phyloP scores from a whole-genome alignment of 2,113 vertebrate species.

The Chamaea fasciata region DNA sequence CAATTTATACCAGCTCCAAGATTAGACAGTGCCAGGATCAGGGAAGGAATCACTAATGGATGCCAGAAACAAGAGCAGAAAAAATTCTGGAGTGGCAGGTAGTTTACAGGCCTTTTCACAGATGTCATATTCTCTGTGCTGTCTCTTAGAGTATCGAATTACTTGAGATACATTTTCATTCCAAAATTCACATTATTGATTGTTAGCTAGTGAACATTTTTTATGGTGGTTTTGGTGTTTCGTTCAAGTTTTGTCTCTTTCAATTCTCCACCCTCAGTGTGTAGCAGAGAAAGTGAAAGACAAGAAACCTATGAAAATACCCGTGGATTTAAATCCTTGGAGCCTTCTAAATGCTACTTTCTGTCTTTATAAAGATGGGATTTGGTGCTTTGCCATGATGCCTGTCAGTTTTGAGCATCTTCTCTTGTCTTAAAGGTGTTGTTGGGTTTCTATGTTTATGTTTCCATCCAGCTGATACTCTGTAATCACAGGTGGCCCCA shows the following conservation, averaged over 20 bases:
- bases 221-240: not conserved
- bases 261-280: not conserved
- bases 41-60: not conserved
- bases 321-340: not conserved
- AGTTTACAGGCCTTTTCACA: not conserved
- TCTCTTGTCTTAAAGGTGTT: not conserved
- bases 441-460: accelerated
- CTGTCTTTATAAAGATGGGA: not conserved
- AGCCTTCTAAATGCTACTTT: not conserved
- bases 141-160: not conserved
- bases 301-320: not conserved
- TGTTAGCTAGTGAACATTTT: not conserved
- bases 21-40: not conserved
- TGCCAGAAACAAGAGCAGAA: not conserved
- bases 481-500: not conserved
- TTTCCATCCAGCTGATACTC: not conserved
- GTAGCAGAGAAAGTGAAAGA: not conserved
- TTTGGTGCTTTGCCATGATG: not conserved
- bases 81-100: not conserved
- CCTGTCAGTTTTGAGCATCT: not conserved
- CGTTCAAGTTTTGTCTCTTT: not conserved
- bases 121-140: not conserved
- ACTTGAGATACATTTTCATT: not conserved
- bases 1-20: not conserved
- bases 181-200: not conserved